phyloP scores from a whole-genome alignment of 2,888 invertebrate species.

The Drosophila rubida region DNA sequence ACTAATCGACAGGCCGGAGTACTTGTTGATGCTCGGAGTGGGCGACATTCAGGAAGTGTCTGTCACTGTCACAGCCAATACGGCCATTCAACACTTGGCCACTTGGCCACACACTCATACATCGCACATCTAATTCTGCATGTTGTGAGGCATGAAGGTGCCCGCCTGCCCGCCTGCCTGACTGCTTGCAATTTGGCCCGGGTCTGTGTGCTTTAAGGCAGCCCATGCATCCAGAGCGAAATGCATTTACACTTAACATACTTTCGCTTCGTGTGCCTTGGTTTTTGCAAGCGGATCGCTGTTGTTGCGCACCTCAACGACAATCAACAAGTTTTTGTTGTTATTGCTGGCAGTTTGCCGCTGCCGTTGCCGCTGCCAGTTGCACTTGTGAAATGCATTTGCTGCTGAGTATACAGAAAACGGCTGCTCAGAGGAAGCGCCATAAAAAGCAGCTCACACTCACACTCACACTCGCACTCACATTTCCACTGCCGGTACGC shows the following conservation, averaged over 20 bases:
- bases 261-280: conserved; percentile 30
- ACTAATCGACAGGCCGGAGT: conserved; percentile 38
- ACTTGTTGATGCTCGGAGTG: conserved; percentile 26
- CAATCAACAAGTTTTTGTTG: conserved; percentile 71
- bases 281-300: too few species aligned
- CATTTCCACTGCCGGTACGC: not conserved
- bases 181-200: conserved; percentile 39
- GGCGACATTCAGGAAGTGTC: conserved; percentile 18
- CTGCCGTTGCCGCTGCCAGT: conserved; percentile 14
- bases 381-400: conserved; percentile 62
- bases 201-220: conserved; percentile 42
- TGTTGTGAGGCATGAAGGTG: conserved; percentile 39
- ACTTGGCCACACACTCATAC: conserved; percentile 17
- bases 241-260: conserved; percentile 61
- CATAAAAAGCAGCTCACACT: conserved; percentile 39
- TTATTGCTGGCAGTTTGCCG: conserved; percentile 31
- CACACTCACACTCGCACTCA: too few species aligned
- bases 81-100: conserved; percentile 25
- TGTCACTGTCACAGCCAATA: conserved; percentile 29
- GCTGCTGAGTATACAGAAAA: conserved; percentile 41
- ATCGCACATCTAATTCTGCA: conserved; percentile 39
- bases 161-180: conserved; percentile 5
- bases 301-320: conserved; percentile 44
- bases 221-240: conserved; percentile 36
- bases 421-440: conserved; percentile 35